Conservation (phyloP, 2,888 invertebrate species). For the Chymomyza amoena region DNA sequence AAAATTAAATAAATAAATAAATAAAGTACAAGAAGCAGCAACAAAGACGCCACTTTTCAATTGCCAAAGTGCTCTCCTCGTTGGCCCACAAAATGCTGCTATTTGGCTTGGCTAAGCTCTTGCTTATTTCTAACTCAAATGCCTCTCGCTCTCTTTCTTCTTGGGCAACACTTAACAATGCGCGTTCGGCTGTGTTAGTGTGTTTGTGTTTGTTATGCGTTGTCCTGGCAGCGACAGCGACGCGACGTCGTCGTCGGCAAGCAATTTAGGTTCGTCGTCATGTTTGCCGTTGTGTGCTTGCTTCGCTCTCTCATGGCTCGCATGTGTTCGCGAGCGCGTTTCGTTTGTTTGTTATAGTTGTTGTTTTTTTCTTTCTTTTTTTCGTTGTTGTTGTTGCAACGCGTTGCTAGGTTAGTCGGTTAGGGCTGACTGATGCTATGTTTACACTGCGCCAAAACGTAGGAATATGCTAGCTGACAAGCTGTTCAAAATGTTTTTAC, state of each 20-base stretch:
- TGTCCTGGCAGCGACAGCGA: not conserved
- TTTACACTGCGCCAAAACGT: too few relatives aligned
- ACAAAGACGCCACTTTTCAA: not conserved
- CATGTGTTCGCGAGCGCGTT: constrained; percentile 30
- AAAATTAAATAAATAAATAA: too few relatives aligned
- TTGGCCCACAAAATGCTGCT: not conserved
- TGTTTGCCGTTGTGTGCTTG: constrained; percentile 64
- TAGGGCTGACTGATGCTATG: too few relatives aligned
- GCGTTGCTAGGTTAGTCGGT: not conserved
- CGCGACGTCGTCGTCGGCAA: not conserved
- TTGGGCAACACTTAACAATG: not conserved
- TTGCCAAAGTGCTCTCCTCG: not conserved
- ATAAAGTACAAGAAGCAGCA: not conserved
- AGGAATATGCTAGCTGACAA: too few relatives aligned
- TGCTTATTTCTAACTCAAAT: not conserved
- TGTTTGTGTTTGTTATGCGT: not conserved
- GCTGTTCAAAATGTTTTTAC: too few relatives aligned
- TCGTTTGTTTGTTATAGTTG: not conserved
- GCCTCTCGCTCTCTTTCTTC: not conserved
- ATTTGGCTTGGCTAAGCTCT: not conserved
- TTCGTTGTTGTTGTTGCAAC: not conserved
- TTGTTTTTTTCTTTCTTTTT: constrained; percentile 23
- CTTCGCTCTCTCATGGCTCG: constrained; percentile 42
- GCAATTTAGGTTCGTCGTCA: constrained; percentile 11
- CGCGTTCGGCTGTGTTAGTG: not conserved